Percentiles rank a stretch among this genome's conserved stretches.
phyloP scores from a whole-genome alignment of 2,888 invertebrate genomes.

The Galeopsomyia nigrocyanea region DNA sequence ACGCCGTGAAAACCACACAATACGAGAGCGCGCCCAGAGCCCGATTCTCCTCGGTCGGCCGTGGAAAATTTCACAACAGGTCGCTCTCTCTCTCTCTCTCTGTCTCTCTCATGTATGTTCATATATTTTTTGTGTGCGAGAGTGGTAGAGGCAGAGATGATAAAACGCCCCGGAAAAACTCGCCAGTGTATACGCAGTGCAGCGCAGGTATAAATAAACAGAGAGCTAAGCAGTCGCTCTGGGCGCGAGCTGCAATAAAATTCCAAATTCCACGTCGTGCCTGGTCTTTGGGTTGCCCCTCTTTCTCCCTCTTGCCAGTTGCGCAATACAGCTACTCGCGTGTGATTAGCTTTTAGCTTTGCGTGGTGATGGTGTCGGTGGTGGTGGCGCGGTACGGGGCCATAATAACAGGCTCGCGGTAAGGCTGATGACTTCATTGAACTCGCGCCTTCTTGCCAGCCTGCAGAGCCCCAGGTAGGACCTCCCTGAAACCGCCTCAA shows the following conservation, averaged over 20 bases:
- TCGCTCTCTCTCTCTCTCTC: neutral
- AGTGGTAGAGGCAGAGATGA: slow-evolving; percentile 3
- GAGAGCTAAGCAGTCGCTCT: neutral
- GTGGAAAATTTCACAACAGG: slow-evolving; percentile 8
- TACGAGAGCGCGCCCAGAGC: neutral
- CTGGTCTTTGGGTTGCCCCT: neutral
- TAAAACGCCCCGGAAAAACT: slow-evolving; percentile 3
- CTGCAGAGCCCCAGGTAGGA: slow-evolving; percentile 62
- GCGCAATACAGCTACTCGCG: too few relatives aligned
- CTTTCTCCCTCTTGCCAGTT: neutral
- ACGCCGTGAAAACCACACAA: slow-evolving; percentile 43
- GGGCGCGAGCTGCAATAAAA: neutral
- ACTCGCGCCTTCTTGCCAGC: slow-evolving; percentile 54
- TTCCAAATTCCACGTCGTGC: neutral
- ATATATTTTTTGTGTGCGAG: neutral
- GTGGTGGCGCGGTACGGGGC: slow-evolving; percentile 67
- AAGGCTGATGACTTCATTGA: slow-evolving; percentile 63
- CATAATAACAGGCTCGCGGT: slow-evolving; percentile 66
- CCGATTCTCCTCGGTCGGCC: slow-evolving; percentile 6
- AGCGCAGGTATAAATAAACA: slow-evolving; percentile 24
- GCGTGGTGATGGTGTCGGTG: slow-evolving; percentile 40
- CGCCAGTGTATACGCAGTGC: too few relatives aligned
- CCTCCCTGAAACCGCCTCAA: slow-evolving; percentile 69
- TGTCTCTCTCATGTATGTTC: neutral
- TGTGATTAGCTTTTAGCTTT: too few relatives aligned